These are phyloP conservation scores for Cyrtorhinus lividipennis DNA, from an alignment of 1,140 invertebrate genomes.

Conservation along the genomic window DNA sequence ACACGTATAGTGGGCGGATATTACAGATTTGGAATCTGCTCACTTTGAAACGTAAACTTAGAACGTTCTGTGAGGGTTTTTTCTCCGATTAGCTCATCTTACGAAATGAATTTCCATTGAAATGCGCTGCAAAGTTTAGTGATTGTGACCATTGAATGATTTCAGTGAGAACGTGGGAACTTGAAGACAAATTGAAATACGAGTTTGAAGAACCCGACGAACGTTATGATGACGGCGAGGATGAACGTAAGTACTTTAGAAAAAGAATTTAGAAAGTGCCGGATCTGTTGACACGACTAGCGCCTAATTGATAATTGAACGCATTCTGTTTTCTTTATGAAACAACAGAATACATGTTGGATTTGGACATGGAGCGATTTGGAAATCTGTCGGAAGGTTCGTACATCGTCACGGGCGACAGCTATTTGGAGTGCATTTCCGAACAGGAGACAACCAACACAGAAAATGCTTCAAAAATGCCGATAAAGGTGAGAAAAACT, in stretches of 20 bases:
- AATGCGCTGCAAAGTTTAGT: background rate
- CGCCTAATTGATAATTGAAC: background rate
- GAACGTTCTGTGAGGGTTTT: background rate
- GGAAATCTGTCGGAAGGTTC: background rate
- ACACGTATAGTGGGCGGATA: background rate
- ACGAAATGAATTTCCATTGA: background rate
- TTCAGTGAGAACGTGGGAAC: background rate
- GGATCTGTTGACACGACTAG: background rate
- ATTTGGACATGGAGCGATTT: conserved; percentile 16
- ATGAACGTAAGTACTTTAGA: background rate
- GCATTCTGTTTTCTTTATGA: background rate
- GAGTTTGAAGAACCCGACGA: background rate
- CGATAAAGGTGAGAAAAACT: too few species aligned
- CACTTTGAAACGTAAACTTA: background rate
- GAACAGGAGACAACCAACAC: background rate
- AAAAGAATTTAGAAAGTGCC: background rate
- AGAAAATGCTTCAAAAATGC: background rate
- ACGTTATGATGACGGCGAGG: background rate
- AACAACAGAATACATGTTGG: background rate
- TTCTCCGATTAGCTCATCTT: background rate
- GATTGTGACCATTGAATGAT: background rate
- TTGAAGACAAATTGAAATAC: background rate
- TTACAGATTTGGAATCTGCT: background rate
- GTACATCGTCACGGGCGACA: conserved; percentile 1
- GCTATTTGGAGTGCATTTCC: background rate